Evolutionary conservation across 2,797 vertebrate genomes (phyloP), one percentile per base, ranked within the genome.

Genomic region (Nothura maculosa): DNA sequence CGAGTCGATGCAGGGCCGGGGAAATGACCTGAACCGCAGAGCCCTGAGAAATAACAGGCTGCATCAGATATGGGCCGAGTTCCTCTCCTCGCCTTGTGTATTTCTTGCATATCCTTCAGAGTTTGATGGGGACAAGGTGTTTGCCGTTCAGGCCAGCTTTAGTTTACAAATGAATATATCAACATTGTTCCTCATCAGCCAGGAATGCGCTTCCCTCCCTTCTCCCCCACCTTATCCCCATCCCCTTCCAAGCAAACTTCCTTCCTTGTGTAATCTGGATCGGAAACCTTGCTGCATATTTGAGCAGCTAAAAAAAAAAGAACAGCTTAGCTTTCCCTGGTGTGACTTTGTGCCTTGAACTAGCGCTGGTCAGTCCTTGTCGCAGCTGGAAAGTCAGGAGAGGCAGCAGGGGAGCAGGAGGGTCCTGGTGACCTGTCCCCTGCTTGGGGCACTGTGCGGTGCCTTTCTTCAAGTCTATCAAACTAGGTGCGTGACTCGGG

Each of bases 181-280:
- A 96, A 95, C 95, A 95, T 92, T 93, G 91, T 94, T 93, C 90
- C 95, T 96, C 97, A 95, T 83, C 94, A 93, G 77, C 91, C 92
- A 97, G 95, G 97, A 97, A 97, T 96, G 96, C 2, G 19, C 89
- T 96, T 95, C 96, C 96, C 95, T 91, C 91, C 93, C 93, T 75
- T 92, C 96, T 95, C 93, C 90, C 40, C 96, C 91, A 95, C 94
- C 93, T 95, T 93, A 94, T 95, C 90, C 96, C 97, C 95, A 97
- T 97, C 96, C 96, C 92, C 94, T 97, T 97, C 97, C 88, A 40
- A 92, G 77, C 94, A 70, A 93, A 91, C 92, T 96, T 94, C 89
- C 96, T 97, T 97, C 97, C 97, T 97, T 92, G 74, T 34, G 77
- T 94, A 94, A 94, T 96, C 94, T 87, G 67, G 78, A 96, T 80